phyloP scores from a whole-genome alignment of 2,888 invertebrate species.

The Stenotaenia linearis region DNA sequence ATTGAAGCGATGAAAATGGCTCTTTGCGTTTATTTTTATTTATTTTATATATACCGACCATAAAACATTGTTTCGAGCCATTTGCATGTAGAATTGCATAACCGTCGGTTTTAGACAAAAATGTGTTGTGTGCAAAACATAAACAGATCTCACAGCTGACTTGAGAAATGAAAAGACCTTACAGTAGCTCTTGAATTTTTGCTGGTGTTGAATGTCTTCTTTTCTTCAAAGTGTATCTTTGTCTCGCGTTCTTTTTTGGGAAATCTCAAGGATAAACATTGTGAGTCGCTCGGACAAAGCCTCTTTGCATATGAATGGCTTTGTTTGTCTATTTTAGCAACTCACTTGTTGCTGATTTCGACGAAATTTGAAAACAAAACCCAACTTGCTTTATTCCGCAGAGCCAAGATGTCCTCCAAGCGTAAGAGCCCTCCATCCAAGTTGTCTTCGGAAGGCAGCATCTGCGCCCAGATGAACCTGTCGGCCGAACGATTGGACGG shows the following conservation, averaged over 20 bases:
- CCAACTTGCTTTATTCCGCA: not conserved
- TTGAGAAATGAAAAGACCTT: conserved; percentile 19
- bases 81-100: not conserved
- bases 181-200: conserved; percentile 24
- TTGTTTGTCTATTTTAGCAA: not conserved
- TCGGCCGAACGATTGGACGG: not conserved
- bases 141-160: conserved; percentile 17
- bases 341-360: not conserved
- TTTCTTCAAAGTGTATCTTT: conserved; percentile 23
- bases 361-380: not conserved
- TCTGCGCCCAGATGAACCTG: not conserved
- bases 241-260: conserved; percentile 5
- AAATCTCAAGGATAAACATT: conserved; percentile 24
- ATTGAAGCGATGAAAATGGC: conserved; percentile 19
- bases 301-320: conserved; percentile 21
- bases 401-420: conserved; percentile 84
- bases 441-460: conserved; percentile 65
- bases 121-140: conserved; percentile 8
- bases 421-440: conserved; percentile 92
- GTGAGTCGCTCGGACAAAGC: conserved; percentile 9
- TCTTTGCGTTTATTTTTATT: not conserved
- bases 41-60: not conserved
- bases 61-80: not conserved
- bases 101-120: not conserved
- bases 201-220: conserved; percentile 24